Evolutionary conservation across 2,113 vertebrate species (phyloP).

Genomic region (Osmerus eperlanus): DNA sequence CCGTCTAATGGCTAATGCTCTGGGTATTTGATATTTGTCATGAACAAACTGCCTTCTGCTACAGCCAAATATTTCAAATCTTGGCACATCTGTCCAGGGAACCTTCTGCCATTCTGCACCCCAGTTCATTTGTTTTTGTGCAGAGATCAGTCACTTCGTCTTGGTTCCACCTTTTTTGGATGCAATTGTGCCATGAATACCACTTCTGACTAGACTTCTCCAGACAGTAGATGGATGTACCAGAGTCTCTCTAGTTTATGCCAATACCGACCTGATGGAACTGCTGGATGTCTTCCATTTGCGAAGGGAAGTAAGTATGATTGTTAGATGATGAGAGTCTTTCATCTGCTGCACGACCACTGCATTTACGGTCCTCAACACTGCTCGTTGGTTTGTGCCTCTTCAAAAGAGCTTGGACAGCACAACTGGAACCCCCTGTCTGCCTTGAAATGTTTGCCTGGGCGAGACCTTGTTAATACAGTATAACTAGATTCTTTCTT

Average conservation of each 20-base stretch:
- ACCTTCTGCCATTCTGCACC: neutral
- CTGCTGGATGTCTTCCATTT: neutral
- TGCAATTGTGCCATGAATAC: neutral
- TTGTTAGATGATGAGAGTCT: too few species aligned
- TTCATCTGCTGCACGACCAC: neutral
- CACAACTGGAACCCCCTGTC: neutral
- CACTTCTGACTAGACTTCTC: neutral
- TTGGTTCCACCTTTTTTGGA: neutral
- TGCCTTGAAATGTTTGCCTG: neutral
- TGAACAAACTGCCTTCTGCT: slow-evolving; percentile 1
- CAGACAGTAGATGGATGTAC: neutral
- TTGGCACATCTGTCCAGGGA: neutral
- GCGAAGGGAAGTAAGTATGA: neutral
- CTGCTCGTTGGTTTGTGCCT: neutral
- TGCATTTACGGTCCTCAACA: neutral
- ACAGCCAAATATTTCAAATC: neutral
- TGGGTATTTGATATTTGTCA: neutral
- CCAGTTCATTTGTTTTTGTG: neutral
- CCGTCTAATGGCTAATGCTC: too few species aligned
- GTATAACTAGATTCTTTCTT: neutral
- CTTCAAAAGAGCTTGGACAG: neutral
- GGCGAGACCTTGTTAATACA: neutral
- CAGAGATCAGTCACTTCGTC: neutral
- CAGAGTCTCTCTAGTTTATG: neutral
- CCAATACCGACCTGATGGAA: neutral